Base-by-base conservation (phyloP, 2,888 invertebrate species). In the Agrenia bidenticulata region DNA sequence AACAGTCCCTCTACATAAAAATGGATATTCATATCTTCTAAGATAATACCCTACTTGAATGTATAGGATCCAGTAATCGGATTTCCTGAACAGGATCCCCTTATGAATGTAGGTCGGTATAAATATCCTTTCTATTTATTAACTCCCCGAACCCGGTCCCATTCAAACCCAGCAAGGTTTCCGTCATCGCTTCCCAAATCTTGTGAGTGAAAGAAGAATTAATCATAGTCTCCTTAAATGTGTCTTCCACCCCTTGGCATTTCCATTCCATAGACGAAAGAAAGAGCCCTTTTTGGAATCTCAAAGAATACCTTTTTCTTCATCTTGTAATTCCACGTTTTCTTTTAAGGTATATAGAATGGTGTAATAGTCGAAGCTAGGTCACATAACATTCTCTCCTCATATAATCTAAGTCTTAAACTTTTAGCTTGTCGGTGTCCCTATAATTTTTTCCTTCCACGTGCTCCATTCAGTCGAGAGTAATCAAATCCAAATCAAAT, bases 401-500 rank as follows among this genome's bases (percentile, higher is more conserved):
- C n/a, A n/a, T n/a, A n/a, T n/a, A n/a, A n/a, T n/a, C n/a, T n/a
- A n/a, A n/a, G n/a, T n/a, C n/a, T n/a, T n/a, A n/a, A n/a, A n/a
- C n/a, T n/a, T n/a, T n/a, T 11, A 15, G 39, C 9, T 15, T 11
- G 32, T 15, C 45, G n/a, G 5, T n/a, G n/a, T 45, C 19, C 5
- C 45, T 45, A 45, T 51, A 51, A 51, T 51, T 55, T 19, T 55
- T 55, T 55, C 24, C 19, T 27, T 63, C 63, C 63, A 63, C 63
- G 63, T 63, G 63, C 57, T 63, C 63, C 63, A 23, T 27, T 63
- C 57, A 63, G 45, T 50, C 54, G 63, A 57, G 26, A 63, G 63
- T 57, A 63, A 62, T 63, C 56, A 63, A 63, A 63, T 63, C 54
- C 27, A 53, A 63, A 56, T 63, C 57, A 63, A 63, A 63, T 63